Evolutionary conservation across 2,797 vertebrate genomes (phyloP).

Genomic region (Sebastes dallii): DNA sequence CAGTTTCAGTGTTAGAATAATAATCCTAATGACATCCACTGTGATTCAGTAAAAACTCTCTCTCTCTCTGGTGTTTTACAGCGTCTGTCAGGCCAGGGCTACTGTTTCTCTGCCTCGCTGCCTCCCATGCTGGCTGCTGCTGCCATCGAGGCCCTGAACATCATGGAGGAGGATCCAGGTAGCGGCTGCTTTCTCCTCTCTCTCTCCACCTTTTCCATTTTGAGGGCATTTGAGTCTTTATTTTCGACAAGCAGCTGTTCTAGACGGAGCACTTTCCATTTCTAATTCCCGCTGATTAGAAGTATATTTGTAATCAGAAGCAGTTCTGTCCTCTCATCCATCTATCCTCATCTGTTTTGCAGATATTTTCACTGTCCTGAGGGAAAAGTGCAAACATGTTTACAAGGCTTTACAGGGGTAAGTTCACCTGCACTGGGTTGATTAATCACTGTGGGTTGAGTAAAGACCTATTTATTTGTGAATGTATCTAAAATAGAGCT

Average conservation of each 20-base stretch:
- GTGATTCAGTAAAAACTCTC: not conserved
- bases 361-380: slow-evolving; percentile 91
- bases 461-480: no score
- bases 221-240: no score
- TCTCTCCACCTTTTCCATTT: not conserved
- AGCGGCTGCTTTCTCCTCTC: slow-evolving; percentile 1
- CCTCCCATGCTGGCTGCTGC: slow-evolving; percentile 94
- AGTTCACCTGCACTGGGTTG: slow-evolving; percentile 52
- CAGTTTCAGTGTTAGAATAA: not conserved
- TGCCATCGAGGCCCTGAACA: slow-evolving; percentile 94
- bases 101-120: slow-evolving; percentile 97
- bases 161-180: slow-evolving; percentile 98
- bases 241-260: no score
- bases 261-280: not conserved
- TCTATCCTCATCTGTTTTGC: slow-evolving; percentile 15
- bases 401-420: slow-evolving; percentile 90
- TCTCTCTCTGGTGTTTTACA: slow-evolving; percentile 45
- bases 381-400: slow-evolving; percentile 86
- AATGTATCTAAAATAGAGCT: no score
- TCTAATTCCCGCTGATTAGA: not conserved
- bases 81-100: slow-evolving; percentile 96
- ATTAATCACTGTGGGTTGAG: no score
- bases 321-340: not conserved
- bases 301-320: not conserved
- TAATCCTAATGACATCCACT: not conserved